Evolutionary conservation across 2,888 invertebrate genomes (phyloP).

Genomic region (Ectemnius lituratus): DNA sequence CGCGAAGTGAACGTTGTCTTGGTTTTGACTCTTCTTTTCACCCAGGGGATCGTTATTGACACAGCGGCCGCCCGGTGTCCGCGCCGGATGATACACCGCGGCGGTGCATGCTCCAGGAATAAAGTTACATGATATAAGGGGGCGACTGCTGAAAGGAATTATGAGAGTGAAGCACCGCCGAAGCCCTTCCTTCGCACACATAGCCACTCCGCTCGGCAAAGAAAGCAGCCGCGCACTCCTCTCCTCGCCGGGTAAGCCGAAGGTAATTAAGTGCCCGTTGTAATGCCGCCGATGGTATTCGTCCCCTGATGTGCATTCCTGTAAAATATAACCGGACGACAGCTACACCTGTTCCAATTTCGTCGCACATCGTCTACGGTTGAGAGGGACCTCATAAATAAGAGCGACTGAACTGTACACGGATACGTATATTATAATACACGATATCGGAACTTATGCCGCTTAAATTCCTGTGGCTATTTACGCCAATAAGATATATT

Average conservation of each 20-base stretch:
- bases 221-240: constrained; percentile 35
- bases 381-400: constrained; percentile 6
- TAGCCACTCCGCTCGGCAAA: constrained; percentile 29
- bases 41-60: constrained; percentile 59
- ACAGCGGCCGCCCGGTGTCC: constrained; percentile 37
- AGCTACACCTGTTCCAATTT: constrained; percentile 26
- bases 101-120: constrained; percentile 55
- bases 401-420: background rate
- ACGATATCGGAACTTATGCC: background rate
- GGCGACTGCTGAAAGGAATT: constrained; percentile 46
- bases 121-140: constrained; percentile 59
- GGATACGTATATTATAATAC: background rate
- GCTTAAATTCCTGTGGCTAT: background rate
- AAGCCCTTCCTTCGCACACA: background rate
- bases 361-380: constrained; percentile 5
- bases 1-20: constrained; percentile 22
- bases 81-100: constrained; percentile 54
- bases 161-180: constrained; percentile 34
- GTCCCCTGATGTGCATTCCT: constrained; percentile 25
- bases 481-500: background rate
- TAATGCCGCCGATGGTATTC: constrained; percentile 32
- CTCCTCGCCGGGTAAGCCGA: constrained; percentile 44
- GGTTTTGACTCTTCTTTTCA: constrained; percentile 59
- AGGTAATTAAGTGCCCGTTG: constrained; percentile 51
- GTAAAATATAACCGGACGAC: constrained; percentile 30